Conservation (phyloP, 64 coral and sea anemone genomes). For the Montipora capricornis region DNA sequence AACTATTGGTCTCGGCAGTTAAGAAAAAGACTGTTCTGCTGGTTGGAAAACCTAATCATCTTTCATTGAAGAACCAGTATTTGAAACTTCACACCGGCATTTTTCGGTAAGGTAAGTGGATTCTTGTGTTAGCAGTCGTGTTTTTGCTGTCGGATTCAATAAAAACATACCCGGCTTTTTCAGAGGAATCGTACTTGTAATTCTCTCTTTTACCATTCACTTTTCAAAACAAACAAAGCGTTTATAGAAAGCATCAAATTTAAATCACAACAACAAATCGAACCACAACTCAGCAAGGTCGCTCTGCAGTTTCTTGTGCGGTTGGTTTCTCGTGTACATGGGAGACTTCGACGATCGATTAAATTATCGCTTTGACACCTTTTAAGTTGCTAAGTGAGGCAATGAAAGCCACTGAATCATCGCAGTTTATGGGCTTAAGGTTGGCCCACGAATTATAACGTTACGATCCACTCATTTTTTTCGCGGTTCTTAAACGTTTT, state of each 20-base stretch:
- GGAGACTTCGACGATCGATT: neutral
- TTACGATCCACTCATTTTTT: neutral
- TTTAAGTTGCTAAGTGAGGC: conserved; percentile 1
- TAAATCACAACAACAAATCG: conserved; percentile 31
- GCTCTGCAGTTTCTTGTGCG: too few species aligned
- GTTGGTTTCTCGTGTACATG: too few species aligned
- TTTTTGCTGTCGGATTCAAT: neutral
- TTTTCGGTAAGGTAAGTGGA: neutral
- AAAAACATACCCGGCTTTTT: too few species aligned
- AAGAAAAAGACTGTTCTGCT: neutral
- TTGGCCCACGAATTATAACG: neutral
- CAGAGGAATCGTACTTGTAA: neutral
- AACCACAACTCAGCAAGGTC: neutral
- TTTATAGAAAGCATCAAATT: conserved; percentile 26
- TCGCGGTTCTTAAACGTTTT: conserved; percentile 12
- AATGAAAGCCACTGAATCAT: conserved; percentile 29
- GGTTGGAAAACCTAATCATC: neutral
- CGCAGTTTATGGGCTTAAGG: neutral
- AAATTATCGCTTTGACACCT: conserved; percentile 46
- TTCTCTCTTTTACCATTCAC: neutral
- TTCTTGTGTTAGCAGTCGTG: neutral
- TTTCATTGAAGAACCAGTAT: neutral
- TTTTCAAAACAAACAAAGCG: conserved; percentile 17
- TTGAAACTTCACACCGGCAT: neutral
- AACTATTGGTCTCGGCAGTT: neutral